Percentiles rank a stretch among this genome's conserved stretches.
phyloP scores from a whole-genome alignment of 2,113 vertebrate genomes.

The Eurypyga helias region DNA sequence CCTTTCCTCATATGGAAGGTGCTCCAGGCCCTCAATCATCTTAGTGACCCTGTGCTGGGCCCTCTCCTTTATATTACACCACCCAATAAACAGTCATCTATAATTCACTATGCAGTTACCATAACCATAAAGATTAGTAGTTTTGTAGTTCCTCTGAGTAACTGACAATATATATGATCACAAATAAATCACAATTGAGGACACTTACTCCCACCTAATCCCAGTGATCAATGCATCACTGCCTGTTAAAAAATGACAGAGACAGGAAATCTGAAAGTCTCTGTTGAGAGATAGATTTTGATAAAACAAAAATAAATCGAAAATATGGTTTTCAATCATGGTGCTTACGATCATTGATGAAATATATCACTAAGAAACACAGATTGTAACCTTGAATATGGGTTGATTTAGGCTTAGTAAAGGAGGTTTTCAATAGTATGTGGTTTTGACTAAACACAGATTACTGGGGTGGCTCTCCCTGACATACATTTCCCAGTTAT shows the following conservation, averaged over 20 bases:
- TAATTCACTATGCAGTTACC: conserved; percentile 28
- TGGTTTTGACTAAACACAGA: not conserved
- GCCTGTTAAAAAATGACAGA: not conserved
- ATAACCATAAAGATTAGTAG: conserved; percentile 25
- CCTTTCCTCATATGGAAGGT: too few species aligned
- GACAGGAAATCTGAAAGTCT: not conserved
- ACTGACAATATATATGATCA: not conserved
- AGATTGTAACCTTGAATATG: not conserved
- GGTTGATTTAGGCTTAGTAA: not conserved
- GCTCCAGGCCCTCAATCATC: too few species aligned
- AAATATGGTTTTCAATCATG: not conserved
- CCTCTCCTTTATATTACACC: not conserved
- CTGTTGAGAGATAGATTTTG: not conserved
- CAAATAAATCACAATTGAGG: not conserved
- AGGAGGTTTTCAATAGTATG: not conserved
- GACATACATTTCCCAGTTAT: not conserved
- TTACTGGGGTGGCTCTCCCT: not conserved
- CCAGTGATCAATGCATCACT: not conserved
- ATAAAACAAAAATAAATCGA: not conserved
- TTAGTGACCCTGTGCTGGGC: too few species aligned
- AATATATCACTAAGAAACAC: not conserved
- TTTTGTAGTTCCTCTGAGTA: conserved; percentile 14
- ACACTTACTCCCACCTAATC: not conserved
- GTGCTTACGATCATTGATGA: not conserved
- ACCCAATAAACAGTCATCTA: not conserved